Base-by-base conservation (phyloP, 2,113 vertebrate genomes). In the Tringa solitaria region DNA sequence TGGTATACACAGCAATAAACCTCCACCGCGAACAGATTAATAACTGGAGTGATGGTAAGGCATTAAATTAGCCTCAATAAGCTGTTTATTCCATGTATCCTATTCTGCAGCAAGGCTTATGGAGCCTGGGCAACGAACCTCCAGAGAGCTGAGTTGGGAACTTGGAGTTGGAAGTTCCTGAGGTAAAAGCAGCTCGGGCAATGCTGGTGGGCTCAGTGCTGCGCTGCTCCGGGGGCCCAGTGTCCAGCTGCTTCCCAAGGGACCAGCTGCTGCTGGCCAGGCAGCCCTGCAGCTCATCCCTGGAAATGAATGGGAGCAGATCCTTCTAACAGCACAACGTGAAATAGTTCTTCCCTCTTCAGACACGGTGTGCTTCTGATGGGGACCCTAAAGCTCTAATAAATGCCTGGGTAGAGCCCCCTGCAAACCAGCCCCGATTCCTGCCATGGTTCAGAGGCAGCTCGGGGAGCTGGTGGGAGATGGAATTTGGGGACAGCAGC, bases 61-160 rank as follows among this genome's bases (percentile, higher is more conserved):
- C 77, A 93, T 83, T 91, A 93, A 91, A 85, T 95, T 78, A 93
- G 41, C 83, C 77, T 82, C 57, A n/a, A 70, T 90, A 89, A 91
- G 46, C 51, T 64, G 20, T 77, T 94, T 84, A 46, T 27, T 77
- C 33, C 30, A 9, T 37, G 30, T 30, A 16, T 59, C 56, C 68
- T 91, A 53, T 45, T n/a, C 70, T 43, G 79, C 50, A 93, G 85
- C 26, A 8, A 59, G 65, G 51, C 35, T 92, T 23, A 59, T 0
- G 0, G 8, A 76, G 48, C 53, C 37, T 30, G 33, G 51, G 51
- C 41, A n/a, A 24, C 10, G 48, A 50, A 54, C 1, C 12, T 56
- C 32, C 14, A 63, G 76, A 61, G 63, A 84, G 26, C 43, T 27
- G 26, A 24, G 8, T 0, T 63, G 33, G 43, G 75, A 67, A 59